phyloP scores from a whole-genome alignment of 2,113 vertebrate genomes.

The Ailuropoda melanoleuca region DNA sequence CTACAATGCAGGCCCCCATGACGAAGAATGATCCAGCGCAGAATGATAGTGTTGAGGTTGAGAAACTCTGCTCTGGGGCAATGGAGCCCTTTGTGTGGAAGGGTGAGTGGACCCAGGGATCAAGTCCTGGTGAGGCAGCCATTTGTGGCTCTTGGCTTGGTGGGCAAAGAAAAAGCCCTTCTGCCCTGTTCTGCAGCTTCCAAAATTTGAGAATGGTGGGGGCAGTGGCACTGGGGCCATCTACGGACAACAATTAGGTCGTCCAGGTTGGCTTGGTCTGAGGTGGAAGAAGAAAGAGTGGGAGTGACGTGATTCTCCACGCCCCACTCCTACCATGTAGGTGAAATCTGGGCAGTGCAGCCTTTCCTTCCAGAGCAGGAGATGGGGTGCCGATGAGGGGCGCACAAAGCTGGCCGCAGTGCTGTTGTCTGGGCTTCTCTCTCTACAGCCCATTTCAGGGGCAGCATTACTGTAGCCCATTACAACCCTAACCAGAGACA shows the following conservation, averaged over 20 bases:
- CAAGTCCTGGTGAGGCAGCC: too few species aligned
- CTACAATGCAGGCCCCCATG: not conserved
- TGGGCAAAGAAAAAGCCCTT: not conserved
- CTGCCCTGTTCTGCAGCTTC: not conserved
- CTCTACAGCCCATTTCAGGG: constrained; percentile 50
- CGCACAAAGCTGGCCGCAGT: not conserved
- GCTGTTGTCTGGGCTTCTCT: not conserved
- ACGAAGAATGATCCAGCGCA: not conserved
- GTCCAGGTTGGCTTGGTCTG: not conserved
- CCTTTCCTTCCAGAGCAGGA: not conserved
- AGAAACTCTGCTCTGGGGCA: not conserved
- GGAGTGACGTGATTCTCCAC: not conserved
- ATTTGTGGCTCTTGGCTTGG: not conserved
- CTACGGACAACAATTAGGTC: not conserved
- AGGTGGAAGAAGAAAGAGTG: not conserved
- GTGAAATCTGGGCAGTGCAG: not conserved
- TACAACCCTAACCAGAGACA: constrained; percentile 80
- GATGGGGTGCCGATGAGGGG: accelerated
- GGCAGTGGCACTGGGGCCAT: not conserved
- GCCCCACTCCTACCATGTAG: accelerated
- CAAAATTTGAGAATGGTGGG: not conserved
- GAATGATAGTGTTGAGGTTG: not conserved
- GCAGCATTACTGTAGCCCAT: constrained; percentile 72
- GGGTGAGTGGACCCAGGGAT: not conserved
- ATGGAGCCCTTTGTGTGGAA: not conserved